Evolutionary conservation across 2,888 invertebrate species (phyloP), one percentile per base, ranked within the genome.

Genomic region (Tetropium fuscum): DNA sequence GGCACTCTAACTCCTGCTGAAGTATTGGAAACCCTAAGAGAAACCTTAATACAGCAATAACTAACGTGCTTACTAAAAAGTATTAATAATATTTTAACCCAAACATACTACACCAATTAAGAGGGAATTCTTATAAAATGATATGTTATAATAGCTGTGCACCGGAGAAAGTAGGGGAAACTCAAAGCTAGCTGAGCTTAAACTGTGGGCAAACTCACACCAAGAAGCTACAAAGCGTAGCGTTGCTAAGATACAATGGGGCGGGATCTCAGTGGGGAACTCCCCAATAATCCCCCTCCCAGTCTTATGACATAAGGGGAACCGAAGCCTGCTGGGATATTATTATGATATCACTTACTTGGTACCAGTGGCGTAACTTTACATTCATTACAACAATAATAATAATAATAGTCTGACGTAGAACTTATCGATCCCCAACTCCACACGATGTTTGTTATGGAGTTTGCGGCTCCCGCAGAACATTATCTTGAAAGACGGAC

Each of bases 241-340:
- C 74, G 80, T 80, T 79, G 80, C 80, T 79, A 80, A 79, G 80
- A 78, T 78, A 80, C 79, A 74, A 64, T 64, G 53, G 68, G 77
- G 74, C 60, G 63, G 60, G 43, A 61, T 58, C 38, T 13, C 20
- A 3, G 7, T 13, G 15, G 34, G 60, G 20, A 53, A 58, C 60
- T 43, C 62, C 63, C 59, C 22, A 11, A 7, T 41, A 53, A 51
- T 27, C 41, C 34, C 49, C 48, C 58, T 53, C 53, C 54, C 45
- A 30, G 41, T 36, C 11, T 15, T 44, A 10, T 43, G 49, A 30
- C 43, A 32, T 20, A 11, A 18, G 44, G 53, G 58, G 57, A 58
- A 40, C 25, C 15, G 30, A 40, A 27, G n/a, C n/a, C n/a, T n/a
- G n/a, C n/a, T n/a, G n/a, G n/a, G n/a, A n/a, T n/a, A 5, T 20